A percentile compares a stretch with the other conserved stretches of the same genome.
Evolutionary conservation across 2,888 invertebrate species (phyloP).

Genomic region (Andrena praecox): DNA sequence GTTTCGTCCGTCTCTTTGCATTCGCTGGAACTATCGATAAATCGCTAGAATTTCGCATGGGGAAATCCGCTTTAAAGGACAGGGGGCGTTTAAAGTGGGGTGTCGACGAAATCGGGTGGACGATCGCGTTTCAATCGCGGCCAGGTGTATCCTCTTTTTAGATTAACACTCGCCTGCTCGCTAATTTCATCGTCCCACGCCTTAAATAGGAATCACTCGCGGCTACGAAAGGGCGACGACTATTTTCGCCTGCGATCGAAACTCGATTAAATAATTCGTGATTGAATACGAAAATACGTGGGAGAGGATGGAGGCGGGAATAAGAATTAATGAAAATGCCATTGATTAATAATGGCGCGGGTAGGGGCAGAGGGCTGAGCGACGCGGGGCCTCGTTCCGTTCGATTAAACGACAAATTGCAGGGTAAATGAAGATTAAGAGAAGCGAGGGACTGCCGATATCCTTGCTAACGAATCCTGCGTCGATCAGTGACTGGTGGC

Average conservation of each 20-base stretch:
- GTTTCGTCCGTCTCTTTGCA: not conserved
- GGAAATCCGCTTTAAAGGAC: not conserved
- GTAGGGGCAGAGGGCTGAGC: not conserved
- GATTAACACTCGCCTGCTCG: not conserved
- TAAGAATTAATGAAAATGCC: not conserved
- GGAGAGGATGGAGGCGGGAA: too few species aligned
- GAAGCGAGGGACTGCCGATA: constrained; percentile 20
- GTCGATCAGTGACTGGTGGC: constrained; percentile 1
- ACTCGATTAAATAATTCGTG: not conserved
- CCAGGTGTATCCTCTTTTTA: constrained; percentile 20
- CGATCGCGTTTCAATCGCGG: constrained; percentile 19
- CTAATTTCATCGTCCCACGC: constrained; percentile 10
- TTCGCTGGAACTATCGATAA: not conserved
- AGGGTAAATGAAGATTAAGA: constrained; percentile 46
- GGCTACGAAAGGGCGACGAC: not conserved
- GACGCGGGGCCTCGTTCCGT: not conserved
- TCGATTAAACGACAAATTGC: constrained; percentile 31
- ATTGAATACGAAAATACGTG: not conserved
- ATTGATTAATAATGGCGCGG: not conserved
- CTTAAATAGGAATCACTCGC: not conserved
- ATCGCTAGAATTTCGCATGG: not conserved
- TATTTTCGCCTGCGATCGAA: not conserved
- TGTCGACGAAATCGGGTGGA: not conserved
- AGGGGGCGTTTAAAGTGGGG: not conserved
- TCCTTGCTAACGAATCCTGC: constrained; percentile 24